A percentile compares a stretch with the other conserved stretches of the same genome.
Conservation (phyloP, 2,113 vertebrate species). For the Balaeniceps rex region DNA sequence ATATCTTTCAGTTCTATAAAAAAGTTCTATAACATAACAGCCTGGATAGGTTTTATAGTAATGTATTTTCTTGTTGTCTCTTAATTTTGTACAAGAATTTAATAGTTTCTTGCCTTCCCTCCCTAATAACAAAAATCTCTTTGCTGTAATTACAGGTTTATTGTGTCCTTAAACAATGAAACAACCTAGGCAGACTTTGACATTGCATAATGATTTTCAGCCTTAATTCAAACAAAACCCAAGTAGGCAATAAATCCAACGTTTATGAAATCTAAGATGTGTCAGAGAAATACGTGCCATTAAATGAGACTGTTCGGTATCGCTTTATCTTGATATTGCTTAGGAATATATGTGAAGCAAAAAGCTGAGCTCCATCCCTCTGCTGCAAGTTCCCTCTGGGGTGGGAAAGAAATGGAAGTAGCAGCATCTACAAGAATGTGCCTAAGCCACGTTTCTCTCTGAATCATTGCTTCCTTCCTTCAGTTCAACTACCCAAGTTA, state of each 20-base stretch:
- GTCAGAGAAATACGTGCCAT: neutral
- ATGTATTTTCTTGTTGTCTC: neutral
- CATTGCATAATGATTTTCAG: neutral
- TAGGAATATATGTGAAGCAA: neutral
- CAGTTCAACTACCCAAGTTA: constrained; percentile 6
- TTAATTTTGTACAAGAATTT: neutral
- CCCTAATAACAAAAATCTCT: neutral
- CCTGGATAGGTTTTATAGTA: neutral
- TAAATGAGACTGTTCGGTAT: neutral
- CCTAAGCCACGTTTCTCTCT: constrained; percentile 5
- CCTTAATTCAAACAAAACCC: neutral
- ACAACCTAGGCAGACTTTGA: neutral
- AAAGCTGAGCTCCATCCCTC: neutral
- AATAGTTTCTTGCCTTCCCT: neutral
- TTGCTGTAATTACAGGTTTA: neutral
- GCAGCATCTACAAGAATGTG: neutral
- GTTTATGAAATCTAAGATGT: neutral
- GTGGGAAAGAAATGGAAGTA: neutral
- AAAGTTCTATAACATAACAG: neutral
- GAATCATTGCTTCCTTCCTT: constrained; percentile 26
- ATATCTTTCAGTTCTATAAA: neutral
- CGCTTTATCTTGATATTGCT: neutral
- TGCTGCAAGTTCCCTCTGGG: neutral
- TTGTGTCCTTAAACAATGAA: neutral
- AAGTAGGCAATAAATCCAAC: neutral